phyloP scores from a whole-genome alignment of 2,797 vertebrate species.

The Gymnothorax javanicus region DNA sequence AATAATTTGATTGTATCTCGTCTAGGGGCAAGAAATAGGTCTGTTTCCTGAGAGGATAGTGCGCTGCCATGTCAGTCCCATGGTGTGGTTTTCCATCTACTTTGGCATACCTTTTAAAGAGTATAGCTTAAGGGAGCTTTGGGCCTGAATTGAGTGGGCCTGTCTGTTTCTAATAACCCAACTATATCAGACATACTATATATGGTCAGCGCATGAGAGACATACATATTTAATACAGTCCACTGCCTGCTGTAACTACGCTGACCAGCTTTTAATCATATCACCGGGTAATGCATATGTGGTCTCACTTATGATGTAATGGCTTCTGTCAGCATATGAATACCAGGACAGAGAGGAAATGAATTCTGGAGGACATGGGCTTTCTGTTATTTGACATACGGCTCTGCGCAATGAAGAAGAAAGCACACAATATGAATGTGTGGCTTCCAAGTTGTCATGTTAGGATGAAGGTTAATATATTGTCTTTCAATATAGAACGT shows the following conservation, averaged over 20 bases:
- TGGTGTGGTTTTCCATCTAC: background rate
- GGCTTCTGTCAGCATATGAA: conserved; percentile 29
- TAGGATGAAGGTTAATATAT: background rate
- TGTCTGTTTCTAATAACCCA: conserved; percentile 30
- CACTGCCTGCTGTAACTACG: conserved; percentile 13
- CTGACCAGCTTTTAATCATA: conserved; percentile 26
- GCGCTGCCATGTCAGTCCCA: background rate
- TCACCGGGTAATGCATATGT: conserved; percentile 7
- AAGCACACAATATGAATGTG: background rate
- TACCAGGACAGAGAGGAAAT: conserved; percentile 13
- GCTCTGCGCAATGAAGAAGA: background rate
- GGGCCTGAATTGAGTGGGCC: conserved; percentile 15
- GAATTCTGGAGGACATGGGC: conserved; percentile 4
- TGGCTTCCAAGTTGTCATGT: background rate
- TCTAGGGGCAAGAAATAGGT: conserved; percentile 14
- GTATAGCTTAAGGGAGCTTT: conserved; percentile 22
- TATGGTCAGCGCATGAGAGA: conserved; percentile 22
- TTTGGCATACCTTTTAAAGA: background rate
- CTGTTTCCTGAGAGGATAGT: background rate
- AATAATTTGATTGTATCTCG: conserved; percentile 15
- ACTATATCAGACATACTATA: conserved; percentile 11
- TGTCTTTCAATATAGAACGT: background rate
- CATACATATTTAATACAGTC: conserved; percentile 28
- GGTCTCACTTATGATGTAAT: conserved; percentile 18
- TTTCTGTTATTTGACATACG: conserved; percentile 17